Percentiles rank a stretch among this genome's conserved stretches.
These are phyloP conservation scores for Porites evermanni DNA, from an alignment of 92 coral and sea anemone species.

Conservation along the genomic window DNA sequence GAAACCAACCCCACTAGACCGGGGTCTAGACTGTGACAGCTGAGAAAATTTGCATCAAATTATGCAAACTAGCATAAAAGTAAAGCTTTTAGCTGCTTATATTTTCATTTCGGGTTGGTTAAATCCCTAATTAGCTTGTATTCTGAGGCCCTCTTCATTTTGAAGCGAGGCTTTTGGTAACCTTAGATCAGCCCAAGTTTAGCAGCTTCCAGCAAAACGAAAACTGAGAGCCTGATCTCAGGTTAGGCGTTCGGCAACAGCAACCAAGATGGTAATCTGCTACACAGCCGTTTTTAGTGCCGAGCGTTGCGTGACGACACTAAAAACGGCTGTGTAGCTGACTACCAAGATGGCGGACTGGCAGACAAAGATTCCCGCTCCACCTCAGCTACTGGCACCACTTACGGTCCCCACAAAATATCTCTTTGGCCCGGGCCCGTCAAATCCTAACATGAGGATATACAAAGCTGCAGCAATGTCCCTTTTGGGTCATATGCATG, in stretches of 20 bases:
- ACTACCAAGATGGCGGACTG: constrained; percentile 10
- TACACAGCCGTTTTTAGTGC: too few relatives aligned
- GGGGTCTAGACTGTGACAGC: too few relatives aligned
- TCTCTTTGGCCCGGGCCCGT: constrained; percentile 98
- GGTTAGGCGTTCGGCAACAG: neutral
- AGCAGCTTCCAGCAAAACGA: too few relatives aligned
- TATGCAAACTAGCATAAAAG: too few relatives aligned
- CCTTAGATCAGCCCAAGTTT: too few relatives aligned
- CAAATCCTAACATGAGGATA: constrained; percentile 86
- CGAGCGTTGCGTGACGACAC: too few relatives aligned
- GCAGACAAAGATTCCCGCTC: constrained; percentile 69
- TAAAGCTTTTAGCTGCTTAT: too few relatives aligned
- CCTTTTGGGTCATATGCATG: constrained; percentile 90
- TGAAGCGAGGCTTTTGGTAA: constrained; percentile 3
- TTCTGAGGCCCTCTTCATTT: constrained; percentile 27
- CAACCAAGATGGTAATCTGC: constrained; percentile 17
- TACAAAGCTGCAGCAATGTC: constrained; percentile 89
- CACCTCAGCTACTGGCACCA: constrained; percentile 81
- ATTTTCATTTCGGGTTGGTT: too few relatives aligned
- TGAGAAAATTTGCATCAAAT: too few relatives aligned
- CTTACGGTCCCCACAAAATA: constrained; percentile 80
- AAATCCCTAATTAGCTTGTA: constrained; percentile 18
- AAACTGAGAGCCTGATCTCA: too few relatives aligned
- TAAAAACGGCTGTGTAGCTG: too few relatives aligned
- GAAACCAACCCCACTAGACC: too few relatives aligned